Evolutionary conservation across 2,113 vertebrate species (phyloP).

Genomic region (Atlantisia rogersi): DNA sequence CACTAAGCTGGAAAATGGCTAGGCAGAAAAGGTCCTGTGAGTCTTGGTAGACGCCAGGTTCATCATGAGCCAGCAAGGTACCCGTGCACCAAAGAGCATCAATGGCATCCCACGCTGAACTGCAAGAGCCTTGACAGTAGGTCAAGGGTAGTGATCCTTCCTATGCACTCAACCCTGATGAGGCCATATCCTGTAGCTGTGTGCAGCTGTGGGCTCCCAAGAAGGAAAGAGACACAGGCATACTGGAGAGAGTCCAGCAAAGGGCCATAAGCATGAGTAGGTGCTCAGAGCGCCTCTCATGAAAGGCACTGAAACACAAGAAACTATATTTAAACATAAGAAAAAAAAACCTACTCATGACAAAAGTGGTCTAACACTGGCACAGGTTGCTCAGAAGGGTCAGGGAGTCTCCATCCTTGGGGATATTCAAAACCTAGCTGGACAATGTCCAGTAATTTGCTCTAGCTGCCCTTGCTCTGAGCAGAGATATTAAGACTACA

Average conservation of each 20-base stretch:
- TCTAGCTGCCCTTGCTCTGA: background rate
- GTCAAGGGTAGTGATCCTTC: background rate
- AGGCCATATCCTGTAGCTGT: background rate
- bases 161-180: background rate
- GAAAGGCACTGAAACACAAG: background rate
- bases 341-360: background rate
- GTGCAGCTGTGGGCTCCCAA: background rate
- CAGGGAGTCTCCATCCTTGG: accelerated
- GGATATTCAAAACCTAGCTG: background rate
- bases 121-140: background rate
- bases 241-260: background rate
- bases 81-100: background rate
- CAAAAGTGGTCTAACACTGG: background rate
- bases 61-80: background rate
- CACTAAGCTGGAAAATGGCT: background rate
- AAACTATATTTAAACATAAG: background rate
- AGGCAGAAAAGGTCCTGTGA: background rate
- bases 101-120: background rate
- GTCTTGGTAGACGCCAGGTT: background rate
- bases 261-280: background rate
- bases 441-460: background rate
- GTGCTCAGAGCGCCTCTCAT: background rate
- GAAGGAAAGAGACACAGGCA: background rate
- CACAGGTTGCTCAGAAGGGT: background rate
- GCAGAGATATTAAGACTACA: background rate